phyloP scores from a whole-genome alignment of 2,113 vertebrate species.

The Corythaixoides concolor region DNA sequence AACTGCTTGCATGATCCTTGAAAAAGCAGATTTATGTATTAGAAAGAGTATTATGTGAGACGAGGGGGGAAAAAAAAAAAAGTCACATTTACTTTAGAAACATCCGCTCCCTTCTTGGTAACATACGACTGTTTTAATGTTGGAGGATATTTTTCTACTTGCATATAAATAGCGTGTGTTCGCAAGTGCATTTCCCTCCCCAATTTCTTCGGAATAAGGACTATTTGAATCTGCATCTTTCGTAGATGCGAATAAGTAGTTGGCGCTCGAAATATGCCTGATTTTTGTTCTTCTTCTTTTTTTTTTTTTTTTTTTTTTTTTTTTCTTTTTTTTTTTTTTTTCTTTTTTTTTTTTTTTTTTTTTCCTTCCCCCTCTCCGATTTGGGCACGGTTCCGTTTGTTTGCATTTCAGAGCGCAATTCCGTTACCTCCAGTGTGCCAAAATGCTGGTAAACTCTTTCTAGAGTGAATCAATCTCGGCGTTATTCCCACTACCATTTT shows the following conservation, averaged over 20 bases:
- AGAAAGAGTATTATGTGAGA: conserved; percentile 2
- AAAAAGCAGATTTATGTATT: conserved; percentile 60
- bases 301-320: too few relatives aligned
- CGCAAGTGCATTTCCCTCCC: background rate
- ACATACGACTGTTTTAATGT: background rate
- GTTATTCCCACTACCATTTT: background rate
- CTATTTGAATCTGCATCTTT: background rate
- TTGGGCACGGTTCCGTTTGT: background rate
- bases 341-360: background rate
- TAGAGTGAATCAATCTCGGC: background rate
- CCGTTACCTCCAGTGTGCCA: background rate
- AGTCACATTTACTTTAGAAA: background rate
- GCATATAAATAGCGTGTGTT: background rate
- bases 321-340: background rate
- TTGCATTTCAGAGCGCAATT: conserved; percentile 21
- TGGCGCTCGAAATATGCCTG: background rate
- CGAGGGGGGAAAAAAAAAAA: background rate
- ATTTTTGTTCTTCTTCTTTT: too few relatives aligned
- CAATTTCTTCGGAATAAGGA: background rate
- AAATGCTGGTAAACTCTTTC: conserved; percentile 3
- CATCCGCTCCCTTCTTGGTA: background rate
- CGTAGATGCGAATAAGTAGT: background rate
- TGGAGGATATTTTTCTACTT: background rate
- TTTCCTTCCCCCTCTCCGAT: accelerated
- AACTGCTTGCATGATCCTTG: conserved; percentile 16